These are phyloP conservation scores for Lytechinus pictus DNA, from an alignment of 35 echinoderm and acorn worm genomes.

Conservation along the genomic window DNA sequence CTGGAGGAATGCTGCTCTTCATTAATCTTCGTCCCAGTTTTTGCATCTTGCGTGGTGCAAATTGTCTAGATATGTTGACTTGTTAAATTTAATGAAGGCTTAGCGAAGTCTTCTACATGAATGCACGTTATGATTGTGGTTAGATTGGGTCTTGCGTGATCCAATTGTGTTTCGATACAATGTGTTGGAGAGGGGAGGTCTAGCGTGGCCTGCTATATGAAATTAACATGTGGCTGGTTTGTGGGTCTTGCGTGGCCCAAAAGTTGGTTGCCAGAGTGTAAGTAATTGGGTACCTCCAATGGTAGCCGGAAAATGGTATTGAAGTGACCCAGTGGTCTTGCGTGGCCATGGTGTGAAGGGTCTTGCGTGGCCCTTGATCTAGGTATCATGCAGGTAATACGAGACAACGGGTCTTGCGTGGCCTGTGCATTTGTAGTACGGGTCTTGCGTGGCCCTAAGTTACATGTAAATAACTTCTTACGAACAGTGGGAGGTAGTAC, in stretches of 20 bases:
- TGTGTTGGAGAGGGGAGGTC: neutral
- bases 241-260: slow-evolving; percentile 23
- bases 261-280: neutral
- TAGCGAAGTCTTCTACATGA: neutral
- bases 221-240: neutral
- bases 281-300: neutral
- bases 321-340: neutral
- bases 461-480: neutral
- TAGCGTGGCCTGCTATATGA: neutral
- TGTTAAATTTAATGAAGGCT: neutral
- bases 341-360: neutral
- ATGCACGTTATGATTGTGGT: neutral
- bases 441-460: slow-evolving; percentile 21
- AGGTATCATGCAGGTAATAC: neutral
- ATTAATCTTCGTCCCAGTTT: neutral
- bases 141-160: slow-evolving; percentile 20
- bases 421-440: neutral
- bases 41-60: neutral
- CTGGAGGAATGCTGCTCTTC: neutral
- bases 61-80: neutral
- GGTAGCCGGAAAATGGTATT: neutral
- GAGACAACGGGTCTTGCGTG: slow-evolving; percentile 20
- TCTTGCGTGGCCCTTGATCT: slow-evolving; percentile 28
- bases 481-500: neutral
- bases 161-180: neutral